A percentile compares a stretch with the other conserved stretches of the same genome.
Evolutionary conservation across 2,888 invertebrate species (phyloP).

Genomic region (Aphidoletes aphidimyza): DNA sequence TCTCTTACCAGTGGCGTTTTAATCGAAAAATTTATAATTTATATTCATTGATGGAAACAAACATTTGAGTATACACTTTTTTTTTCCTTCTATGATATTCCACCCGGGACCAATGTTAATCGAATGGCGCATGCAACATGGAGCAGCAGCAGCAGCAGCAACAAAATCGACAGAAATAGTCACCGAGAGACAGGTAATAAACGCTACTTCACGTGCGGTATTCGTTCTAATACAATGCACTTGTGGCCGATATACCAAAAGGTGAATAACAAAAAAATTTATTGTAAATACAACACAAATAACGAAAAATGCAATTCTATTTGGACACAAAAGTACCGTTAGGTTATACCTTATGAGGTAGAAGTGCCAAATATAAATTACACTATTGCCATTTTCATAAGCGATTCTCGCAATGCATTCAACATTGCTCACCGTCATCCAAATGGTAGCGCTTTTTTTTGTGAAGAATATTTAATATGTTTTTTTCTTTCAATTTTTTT

Average conservation of each 20-base stretch:
- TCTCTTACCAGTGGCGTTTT: conserved; percentile 52
- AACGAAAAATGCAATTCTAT: neutral
- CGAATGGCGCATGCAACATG: neutral
- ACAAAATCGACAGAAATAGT: conserved; percentile 32
- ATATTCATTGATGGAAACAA: conserved; percentile 50
- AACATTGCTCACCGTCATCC: neutral
- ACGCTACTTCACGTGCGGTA: conserved; percentile 47
- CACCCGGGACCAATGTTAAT: conserved; percentile 34
- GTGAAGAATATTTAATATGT: conserved; percentile 35
- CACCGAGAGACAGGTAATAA: conserved; percentile 51
- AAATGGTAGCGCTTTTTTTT: neutral
- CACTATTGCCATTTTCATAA: conserved; percentile 43
- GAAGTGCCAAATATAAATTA: conserved; percentile 52
- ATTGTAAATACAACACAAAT: neutral
- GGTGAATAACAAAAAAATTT: neutral
- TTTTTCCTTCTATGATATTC: conserved; percentile 1
- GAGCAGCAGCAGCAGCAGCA: neutral
- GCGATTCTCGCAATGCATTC: neutral
- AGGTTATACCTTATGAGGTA: neutral
- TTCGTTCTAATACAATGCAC: conserved; percentile 44
- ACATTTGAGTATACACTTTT: neutral
- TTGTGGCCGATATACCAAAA: conserved; percentile 1
- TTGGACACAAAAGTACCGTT: neutral
- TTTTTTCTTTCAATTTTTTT: too few relatives aligned
- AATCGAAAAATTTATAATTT: conserved; percentile 51